Evolutionary conservation across 2,888 invertebrate genomes (phyloP).

Genomic region (Actias luna): DNA sequence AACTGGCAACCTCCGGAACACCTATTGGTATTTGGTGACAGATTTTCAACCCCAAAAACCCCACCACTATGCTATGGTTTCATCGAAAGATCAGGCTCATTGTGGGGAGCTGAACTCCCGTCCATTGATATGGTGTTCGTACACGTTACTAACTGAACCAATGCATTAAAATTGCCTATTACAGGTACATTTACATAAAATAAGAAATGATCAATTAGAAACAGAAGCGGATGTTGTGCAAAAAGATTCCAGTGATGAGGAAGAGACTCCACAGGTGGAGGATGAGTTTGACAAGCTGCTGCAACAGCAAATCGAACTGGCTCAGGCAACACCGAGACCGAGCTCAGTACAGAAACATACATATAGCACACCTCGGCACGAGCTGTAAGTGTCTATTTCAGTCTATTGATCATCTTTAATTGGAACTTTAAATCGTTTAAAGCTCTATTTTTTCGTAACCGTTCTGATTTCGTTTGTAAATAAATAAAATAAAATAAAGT

Average conservation of each 20-base stretch:
- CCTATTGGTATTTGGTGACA: too few relatives aligned
- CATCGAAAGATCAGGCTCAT: too few relatives aligned
- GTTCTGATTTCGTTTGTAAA: too few relatives aligned
- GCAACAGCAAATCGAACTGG: constrained; percentile 84
- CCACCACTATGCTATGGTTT: not conserved
- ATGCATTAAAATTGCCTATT: constrained; percentile 26
- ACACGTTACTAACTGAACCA: not conserved
- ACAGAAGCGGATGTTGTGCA: constrained; percentile 70
- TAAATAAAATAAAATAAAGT: too few relatives aligned
- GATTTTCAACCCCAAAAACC: too few relatives aligned
- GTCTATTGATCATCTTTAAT: not conserved
- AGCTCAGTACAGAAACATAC: constrained; percentile 45
- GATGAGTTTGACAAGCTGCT: constrained; percentile 85
- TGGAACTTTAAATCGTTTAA: too few relatives aligned
- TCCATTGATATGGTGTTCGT: too few relatives aligned
- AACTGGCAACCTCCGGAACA: too few relatives aligned
- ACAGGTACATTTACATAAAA: constrained; percentile 85
- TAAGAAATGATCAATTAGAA: constrained; percentile 82
- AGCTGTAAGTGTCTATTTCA: constrained; percentile 36
- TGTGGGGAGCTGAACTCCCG: too few relatives aligned
- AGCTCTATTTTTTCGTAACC: too few relatives aligned
- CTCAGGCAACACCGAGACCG: constrained; percentile 66
- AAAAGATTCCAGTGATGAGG: constrained; percentile 73
- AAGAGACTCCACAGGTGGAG: constrained; percentile 63
- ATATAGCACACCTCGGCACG: constrained; percentile 35